Evolutionary conservation across 2,888 invertebrate species (phyloP).

Genomic region (Galerucella calmariensis): DNA sequence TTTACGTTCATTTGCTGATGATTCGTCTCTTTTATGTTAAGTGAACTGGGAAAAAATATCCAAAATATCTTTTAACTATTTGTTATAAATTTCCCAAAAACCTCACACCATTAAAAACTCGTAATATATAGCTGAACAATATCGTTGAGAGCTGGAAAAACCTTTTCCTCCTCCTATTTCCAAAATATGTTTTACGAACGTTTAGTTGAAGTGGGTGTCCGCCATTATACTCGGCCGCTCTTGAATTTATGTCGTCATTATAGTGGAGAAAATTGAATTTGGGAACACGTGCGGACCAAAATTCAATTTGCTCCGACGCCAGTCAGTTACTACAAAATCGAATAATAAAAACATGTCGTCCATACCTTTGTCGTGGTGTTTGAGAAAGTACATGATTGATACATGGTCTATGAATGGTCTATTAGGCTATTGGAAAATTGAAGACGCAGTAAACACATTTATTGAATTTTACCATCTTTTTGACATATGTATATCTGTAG

Average conservation of each 20-base stretch:
- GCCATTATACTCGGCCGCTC: background rate
- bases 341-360: background rate
- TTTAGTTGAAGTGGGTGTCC: background rate
- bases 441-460: too few relatives aligned
- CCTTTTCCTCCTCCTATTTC: background rate
- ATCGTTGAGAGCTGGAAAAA: background rate
- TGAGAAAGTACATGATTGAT: background rate
- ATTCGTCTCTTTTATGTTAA: too few relatives aligned
- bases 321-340: background rate
- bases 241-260: background rate
- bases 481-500: too few relatives aligned
- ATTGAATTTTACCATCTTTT: too few relatives aligned
- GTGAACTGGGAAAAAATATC: too few relatives aligned
- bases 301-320: background rate
- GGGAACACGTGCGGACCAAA: background rate
- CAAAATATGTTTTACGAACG: background rate
- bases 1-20: too few relatives aligned
- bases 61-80: too few relatives aligned
- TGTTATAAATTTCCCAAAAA: too few relatives aligned
- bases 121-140: background rate
- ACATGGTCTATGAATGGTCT: too few relatives aligned
- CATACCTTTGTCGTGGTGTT: background rate
- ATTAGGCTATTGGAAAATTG: too few relatives aligned
- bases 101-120: too few relatives aligned
- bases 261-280: conserved; percentile 4